A percentile compares a stretch with the other conserved stretches of the same genome.
Evolutionary conservation across 1,140 invertebrate genomes (phyloP).

Genomic region (Charaxes varanes): DNA sequence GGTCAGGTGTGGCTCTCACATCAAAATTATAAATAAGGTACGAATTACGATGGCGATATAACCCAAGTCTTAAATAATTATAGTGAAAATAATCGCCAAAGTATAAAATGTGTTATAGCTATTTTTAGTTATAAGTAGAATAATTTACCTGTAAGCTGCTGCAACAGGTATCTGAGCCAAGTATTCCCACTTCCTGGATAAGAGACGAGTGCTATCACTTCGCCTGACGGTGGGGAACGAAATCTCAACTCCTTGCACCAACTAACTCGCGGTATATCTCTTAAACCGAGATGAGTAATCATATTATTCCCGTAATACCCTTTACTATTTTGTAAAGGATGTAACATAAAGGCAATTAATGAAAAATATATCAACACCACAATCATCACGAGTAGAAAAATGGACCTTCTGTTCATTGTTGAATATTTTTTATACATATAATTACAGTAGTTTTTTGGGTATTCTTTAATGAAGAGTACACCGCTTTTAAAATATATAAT

Average conservation of each 20-base stretch:
- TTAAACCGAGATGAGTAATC: constrained; percentile 35
- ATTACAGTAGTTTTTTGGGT: no score
- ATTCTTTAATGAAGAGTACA: no score
- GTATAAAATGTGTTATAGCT: no score
- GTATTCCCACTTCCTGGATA: constrained; percentile 89
- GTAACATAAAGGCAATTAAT: constrained; percentile 59
- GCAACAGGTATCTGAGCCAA: constrained; percentile 85
- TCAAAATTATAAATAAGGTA: no score
- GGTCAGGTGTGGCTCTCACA: no score
- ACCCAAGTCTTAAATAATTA: no score
- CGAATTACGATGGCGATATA: no score
- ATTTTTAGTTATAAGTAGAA: no score
- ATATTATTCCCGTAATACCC: constrained; percentile 41
- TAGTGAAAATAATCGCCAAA: no score
- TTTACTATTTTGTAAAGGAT: constrained; percentile 39
- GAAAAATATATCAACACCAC: constrained; percentile 56
- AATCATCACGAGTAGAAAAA: constrained; percentile 43
- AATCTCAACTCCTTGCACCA: constrained; percentile 54
- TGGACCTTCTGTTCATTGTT: constrained; percentile 47
- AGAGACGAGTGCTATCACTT: constrained; percentile 78
- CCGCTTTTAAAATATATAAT: no score
- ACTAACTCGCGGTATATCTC: constrained; percentile 34
- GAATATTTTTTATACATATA: no score
- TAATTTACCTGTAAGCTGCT: constrained; percentile 81
- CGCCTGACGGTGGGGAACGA: constrained; percentile 31